Base-by-base conservation (phyloP, 2,888 invertebrate species). In the Tetrapedia diversipes region DNA sequence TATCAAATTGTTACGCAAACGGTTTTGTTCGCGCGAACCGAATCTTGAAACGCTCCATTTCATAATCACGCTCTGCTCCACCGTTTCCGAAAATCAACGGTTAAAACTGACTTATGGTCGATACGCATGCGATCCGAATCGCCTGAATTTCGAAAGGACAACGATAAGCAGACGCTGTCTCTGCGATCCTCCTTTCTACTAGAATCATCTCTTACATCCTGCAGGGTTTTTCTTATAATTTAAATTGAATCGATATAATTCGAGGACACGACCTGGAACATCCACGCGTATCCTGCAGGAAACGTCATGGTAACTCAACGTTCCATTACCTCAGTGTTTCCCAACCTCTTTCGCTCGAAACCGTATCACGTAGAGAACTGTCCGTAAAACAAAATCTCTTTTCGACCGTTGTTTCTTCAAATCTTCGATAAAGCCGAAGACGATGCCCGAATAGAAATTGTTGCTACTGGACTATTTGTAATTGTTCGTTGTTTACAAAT, bases 241-340 rank as follows among this genome's bases (percentile, higher is more conserved):
- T 82, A 85, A 87, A 88, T 88, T 80, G 81, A 85, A 86, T 86
- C 81, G 80, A 82, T 82, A 83, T 85, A 83, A 87, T 87, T 87
- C 79, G 66, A 67, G 78, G 70, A 81, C 78, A 82, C 81, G 83
- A 63, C 74, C 64, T 22, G 34, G 27, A 34, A 66, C 57, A 45
- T 45, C 45, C 39, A 37, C 32, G 16, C 34, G 2, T 16, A 34
- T 41, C 45, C 34, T 10, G 34, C 24, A 39, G 22, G 29, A 61
- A 39, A 67, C 27, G 45, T 54, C 34, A 27, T 29, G 32, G 56
- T 57, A 51, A 64, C 57, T 47, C 49, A 41, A 57, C 34, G 63
- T 49, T 24, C 27, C 51, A 29, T 53, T 32, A 22, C 11, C 47
- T 19, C 32, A 60, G 60, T 10, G 34, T 14, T 53, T 68, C 60